These are phyloP conservation scores for Rapana venosa DNA, from an alignment of 2,888 invertebrate genomes.

Conservation along the genomic window DNA sequence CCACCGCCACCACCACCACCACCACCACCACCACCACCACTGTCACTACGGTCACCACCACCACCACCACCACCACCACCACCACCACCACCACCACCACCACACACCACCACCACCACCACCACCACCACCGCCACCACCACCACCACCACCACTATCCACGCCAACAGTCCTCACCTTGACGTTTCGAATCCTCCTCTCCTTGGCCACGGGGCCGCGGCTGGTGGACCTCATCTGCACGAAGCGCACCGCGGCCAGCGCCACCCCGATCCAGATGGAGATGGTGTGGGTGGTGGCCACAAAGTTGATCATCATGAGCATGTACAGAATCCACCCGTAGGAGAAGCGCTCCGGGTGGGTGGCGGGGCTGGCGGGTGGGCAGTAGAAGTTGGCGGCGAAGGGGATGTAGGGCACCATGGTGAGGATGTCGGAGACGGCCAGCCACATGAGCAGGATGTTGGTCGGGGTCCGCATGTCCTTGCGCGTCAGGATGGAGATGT, in stretches of 20 bases:
- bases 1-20: too few relatives aligned
- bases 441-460: slow-evolving; percentile 89
- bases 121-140: too few relatives aligned
- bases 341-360: slow-evolving; percentile 67
- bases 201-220: slow-evolving; percentile 58
- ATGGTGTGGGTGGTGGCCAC: slow-evolving; percentile 93
- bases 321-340: slow-evolving; percentile 77
- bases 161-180: slow-evolving; percentile 32
- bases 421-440: slow-evolving; percentile 93
- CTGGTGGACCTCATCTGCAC: slow-evolving; percentile 73
- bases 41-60: too few relatives aligned
- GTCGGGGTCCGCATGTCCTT: slow-evolving; percentile 93
- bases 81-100: too few relatives aligned
- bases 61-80: too few relatives aligned
- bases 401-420: slow-evolving; percentile 95
- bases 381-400: slow-evolving; percentile 85
- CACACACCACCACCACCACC: too few relatives aligned
- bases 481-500: slow-evolving; percentile 90
- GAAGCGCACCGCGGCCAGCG: slow-evolving; percentile 94
- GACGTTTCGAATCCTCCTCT: slow-evolving; percentile 61
- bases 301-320: slow-evolving; percentile 89
- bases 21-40: too few relatives aligned
- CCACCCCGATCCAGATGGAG: slow-evolving; percentile 94
- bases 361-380: slow-evolving; percentile 60
- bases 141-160: too few relatives aligned